A percentile compares a stretch with the other conserved stretches of the same genome.
phyloP scores from a whole-genome alignment of 2,113 vertebrate genomes.

The Oryzias celebensis region DNA sequence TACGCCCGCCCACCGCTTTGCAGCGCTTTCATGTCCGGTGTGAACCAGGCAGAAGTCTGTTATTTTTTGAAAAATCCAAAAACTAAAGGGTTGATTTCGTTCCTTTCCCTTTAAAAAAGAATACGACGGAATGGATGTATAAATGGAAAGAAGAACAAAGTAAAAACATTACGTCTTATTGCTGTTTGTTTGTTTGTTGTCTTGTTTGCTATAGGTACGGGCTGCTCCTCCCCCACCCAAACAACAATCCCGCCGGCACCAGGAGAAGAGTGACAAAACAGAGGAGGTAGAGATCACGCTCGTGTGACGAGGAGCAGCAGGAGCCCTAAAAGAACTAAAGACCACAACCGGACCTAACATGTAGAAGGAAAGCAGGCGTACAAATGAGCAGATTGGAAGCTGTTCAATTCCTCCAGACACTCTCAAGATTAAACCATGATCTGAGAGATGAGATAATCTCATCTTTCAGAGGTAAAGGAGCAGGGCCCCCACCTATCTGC shows the following conservation, averaged over 20 bases:
- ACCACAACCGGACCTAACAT: conserved; percentile 12
- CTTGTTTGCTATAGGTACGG: conserved; percentile 82
- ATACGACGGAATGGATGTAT: too few relatives aligned
- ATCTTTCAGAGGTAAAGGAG: conserved; percentile 56
- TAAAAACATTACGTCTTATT: neutral
- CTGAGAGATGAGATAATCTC: conserved; percentile 18
- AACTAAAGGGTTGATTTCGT: too few relatives aligned
- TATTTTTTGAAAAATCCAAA: too few relatives aligned
- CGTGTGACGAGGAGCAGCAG: conserved; percentile 78
- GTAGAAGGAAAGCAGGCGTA: conserved; percentile 2
- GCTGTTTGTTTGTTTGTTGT: neutral
- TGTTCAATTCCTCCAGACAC: conserved; percentile 2
- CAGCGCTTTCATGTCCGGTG: too few relatives aligned
- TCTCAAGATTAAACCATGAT: conserved; percentile 37
- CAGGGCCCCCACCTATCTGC: conserved; percentile 25
- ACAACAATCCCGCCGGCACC: conserved; percentile 83
- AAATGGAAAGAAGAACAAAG: too few relatives aligned
- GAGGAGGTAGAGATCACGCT: conserved; percentile 98
- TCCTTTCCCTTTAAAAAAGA: too few relatives aligned
- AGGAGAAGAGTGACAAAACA: conserved; percentile 92
- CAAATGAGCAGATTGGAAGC: conserved; percentile 40
- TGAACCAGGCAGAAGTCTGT: too few relatives aligned
- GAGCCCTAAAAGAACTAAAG: conserved; percentile 34
- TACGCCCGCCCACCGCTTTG: too few relatives aligned
- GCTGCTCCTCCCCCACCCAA: conserved; percentile 95